Evolutionary conservation across 2,888 invertebrate species (phyloP), one percentile per base, ranked within the genome.

Genomic region (Macrophya annulata): DNA sequence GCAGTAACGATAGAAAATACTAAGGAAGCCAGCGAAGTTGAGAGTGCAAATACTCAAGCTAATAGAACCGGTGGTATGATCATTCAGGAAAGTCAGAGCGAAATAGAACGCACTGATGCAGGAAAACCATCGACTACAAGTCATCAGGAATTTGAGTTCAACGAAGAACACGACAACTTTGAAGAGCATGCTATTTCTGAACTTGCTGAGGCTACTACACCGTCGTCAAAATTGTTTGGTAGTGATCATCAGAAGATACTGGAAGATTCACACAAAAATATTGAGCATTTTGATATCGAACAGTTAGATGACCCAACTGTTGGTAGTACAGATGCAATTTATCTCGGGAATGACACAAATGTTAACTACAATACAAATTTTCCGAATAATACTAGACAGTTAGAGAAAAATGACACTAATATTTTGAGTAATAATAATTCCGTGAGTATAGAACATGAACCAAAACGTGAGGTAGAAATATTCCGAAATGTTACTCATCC

Each of bases 261-360:
- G 12, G 88, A 89, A 65, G 59, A 62, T 51, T 74, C 12, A 1
- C 51, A 72, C 40, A 59, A 62, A 59, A 45, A 74, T 59, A 9
- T 88, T 43, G 87, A 88, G 68, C 85, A 86, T 48, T 76, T 81
- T 0, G 89, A 88, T 10, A 88, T 81, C 21, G 76, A 82, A 21
- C 17, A 68, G 8, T 68, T 62, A 40, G 84, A 85, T n/a, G 76
- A 74, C 43, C 74, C 40, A 15, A 40, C 85, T 85, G 59, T 65
- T 43, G 65, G n/a, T 40, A 31, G 79, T 17, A 85, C 85, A 2
- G 85, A 76, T 31, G 21, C 86, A 9, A 86, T 90, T 25, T 92
- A 92, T n/a, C 83, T 92, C 21, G 87, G 88, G 12, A 91, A 91
- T 45, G 92, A 92, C 85, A 92, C 92, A 3, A 86, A 89, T 79